Conservation (phyloP, 2,797 vertebrate genomes). For the Tapirus indicus region DNA sequence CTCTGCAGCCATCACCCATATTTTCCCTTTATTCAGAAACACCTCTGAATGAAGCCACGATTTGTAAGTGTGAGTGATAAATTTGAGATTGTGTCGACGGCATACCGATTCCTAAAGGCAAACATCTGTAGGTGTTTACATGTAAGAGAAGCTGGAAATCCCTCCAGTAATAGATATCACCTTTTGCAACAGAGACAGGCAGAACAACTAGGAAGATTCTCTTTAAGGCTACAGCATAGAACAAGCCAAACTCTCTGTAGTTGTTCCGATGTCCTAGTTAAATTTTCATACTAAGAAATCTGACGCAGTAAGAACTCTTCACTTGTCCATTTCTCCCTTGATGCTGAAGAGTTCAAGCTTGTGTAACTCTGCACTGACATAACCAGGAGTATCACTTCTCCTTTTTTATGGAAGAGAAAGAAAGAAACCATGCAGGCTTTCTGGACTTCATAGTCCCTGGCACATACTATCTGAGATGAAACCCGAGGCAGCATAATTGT, state of each 20-base stretch:
- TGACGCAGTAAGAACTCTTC: not conserved
- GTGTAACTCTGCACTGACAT: not conserved
- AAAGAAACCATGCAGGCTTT: not conserved
- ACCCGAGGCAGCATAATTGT: not conserved
- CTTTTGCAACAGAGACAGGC: not conserved
- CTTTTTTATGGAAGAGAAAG: conserved; percentile 11
- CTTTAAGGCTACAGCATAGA: not conserved
- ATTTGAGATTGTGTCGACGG: conserved; percentile 5
- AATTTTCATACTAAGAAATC: not conserved
- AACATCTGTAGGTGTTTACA: conserved; percentile 14
- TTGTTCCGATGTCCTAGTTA: not conserved
- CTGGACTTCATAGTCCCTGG: not conserved
- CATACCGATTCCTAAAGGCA: not conserved
- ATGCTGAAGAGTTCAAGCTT: not conserved
- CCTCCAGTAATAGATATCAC: not conserved
- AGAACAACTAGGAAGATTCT: not conserved
- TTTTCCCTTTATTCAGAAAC: conserved; percentile 33
- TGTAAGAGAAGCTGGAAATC: not conserved
- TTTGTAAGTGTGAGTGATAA: conserved; percentile 39
- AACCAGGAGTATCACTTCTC: not conserved
- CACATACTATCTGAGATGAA: not conserved
- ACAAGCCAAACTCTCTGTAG: not conserved
- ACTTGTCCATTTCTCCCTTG: not conserved
- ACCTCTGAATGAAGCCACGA: conserved; percentile 2
- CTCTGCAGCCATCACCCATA: not conserved